A percentile compares a stretch with the other conserved stretches of the same genome.
Conservation (phyloP, 2,797 vertebrate genomes). For the Hoplostethus atlanticus region DNA sequence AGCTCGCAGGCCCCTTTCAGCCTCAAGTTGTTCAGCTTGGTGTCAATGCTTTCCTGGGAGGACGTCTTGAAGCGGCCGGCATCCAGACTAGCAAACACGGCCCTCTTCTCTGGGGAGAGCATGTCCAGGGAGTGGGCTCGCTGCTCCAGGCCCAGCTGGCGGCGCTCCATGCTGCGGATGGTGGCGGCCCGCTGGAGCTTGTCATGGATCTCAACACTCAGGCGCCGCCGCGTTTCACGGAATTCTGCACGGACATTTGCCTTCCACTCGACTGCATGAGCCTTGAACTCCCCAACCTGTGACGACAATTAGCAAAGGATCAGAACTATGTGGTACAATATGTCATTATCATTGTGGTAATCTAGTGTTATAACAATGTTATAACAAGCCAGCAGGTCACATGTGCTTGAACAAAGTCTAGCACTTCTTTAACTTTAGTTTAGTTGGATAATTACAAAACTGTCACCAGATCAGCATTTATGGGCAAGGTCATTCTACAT, state of each 20-base stretch:
- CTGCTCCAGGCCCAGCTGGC: constrained; percentile 95
- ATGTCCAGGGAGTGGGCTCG: constrained; percentile 96
- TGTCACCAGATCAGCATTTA: too few relatives aligned
- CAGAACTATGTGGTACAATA: neutral
- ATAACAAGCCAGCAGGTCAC: too few relatives aligned
- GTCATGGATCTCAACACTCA: constrained; percentile 97
- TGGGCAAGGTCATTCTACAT: too few relatives aligned
- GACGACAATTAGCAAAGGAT: neutral
- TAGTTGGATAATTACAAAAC: too few relatives aligned
- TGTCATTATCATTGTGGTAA: neutral
- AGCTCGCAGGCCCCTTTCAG: constrained; percentile 87
- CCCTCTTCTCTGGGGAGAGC: constrained; percentile 96
- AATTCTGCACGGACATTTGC: constrained; percentile 96
- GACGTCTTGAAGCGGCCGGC: constrained; percentile 92
- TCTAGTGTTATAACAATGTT: neutral
- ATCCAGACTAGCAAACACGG: constrained; percentile 93
- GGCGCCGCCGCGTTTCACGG: constrained; percentile 92
- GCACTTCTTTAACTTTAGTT: too few relatives aligned
- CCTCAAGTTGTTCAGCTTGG: constrained; percentile 94
- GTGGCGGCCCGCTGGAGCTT: constrained; percentile 96
- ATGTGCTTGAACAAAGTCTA: too few relatives aligned
- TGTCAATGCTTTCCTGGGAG: constrained; percentile 97
- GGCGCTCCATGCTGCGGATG: constrained; percentile 97
- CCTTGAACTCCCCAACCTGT: constrained; percentile 98
- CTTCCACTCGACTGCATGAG: constrained; percentile 97